Conservation (phyloP, 2,113 vertebrate species). For the Corythoichthys intestinalis region DNA sequence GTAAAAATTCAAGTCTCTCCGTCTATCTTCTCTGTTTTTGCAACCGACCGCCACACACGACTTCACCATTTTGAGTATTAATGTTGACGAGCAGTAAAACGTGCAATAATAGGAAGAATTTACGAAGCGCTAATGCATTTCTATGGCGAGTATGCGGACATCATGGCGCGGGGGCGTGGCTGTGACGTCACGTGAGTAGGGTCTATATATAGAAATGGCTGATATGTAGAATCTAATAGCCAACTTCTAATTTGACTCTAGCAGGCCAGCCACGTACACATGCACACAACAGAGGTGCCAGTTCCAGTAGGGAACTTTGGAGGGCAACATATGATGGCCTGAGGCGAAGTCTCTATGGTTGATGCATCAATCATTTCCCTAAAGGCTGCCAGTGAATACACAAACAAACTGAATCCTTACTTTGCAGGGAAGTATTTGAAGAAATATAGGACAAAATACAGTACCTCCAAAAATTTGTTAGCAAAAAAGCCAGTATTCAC, state of each 20-base stretch:
- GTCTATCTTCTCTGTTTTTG: too few species aligned
- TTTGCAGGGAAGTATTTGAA: conserved; percentile 19
- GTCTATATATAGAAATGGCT: background rate
- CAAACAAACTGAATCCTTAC: conserved; percentile 46
- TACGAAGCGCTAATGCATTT: too few species aligned
- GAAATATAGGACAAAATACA: background rate
- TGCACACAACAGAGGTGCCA: conserved; percentile 31
- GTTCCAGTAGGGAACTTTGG: conserved; percentile 44
- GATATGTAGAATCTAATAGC: background rate
- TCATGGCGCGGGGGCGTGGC: too few species aligned
- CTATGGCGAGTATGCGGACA: too few species aligned
- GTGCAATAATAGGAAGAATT: too few species aligned
- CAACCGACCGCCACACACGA: too few species aligned
- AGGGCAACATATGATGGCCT: conserved; percentile 62
- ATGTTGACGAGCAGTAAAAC: too few species aligned
- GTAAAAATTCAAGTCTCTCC: too few species aligned
- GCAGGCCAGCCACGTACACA: conserved; percentile 14
- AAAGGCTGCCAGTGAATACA: conserved; percentile 39
- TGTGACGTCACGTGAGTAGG: too few species aligned
- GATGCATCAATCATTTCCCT: conserved; percentile 52
- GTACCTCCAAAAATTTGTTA: conserved; percentile 1
- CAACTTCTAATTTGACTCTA: conserved; percentile 1
- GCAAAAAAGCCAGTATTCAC: background rate
- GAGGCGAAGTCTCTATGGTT: conserved; percentile 53
- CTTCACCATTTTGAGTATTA: too few species aligned